Evolutionary conservation across 1,140 invertebrate species (phyloP).

Genomic region (Macrobrachium rosenbergii): DNA sequence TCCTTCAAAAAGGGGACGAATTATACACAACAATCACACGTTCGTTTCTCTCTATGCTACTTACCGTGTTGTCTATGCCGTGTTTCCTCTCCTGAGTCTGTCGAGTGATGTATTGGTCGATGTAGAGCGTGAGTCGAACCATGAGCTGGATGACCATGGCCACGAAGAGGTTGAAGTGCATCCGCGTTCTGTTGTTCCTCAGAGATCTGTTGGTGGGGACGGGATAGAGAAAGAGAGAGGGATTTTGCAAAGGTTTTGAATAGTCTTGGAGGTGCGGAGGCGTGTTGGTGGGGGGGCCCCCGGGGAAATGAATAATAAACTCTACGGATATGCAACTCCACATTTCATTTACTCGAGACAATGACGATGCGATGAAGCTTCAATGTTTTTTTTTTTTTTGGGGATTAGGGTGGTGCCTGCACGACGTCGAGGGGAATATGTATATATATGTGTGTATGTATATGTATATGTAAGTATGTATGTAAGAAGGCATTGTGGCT

Average conservation of each 20-base stretch:
- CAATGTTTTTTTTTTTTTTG: no score
- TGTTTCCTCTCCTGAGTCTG: slow-evolving; percentile 42
- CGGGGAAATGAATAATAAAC: no score
- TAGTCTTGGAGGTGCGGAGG: neutral
- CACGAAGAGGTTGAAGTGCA: slow-evolving; percentile 90
- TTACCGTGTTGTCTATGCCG: slow-evolving; percentile 85
- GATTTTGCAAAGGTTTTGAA: neutral
- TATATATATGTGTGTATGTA: slow-evolving; percentile 9
- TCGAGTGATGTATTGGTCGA: slow-evolving; percentile 81
- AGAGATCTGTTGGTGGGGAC: slow-evolving; percentile 76
- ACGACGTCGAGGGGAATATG: neutral
- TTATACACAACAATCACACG: neutral
- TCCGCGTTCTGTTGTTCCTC: slow-evolving; percentile 86
- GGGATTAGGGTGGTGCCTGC: neutral
- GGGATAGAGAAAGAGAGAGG: neutral
- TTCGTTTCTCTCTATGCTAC: slow-evolving; percentile 67
- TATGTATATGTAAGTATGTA: slow-evolving; percentile 19
- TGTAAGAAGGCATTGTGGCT: no score
- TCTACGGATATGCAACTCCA: no score
- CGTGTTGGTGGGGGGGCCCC: no score
- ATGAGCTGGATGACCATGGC: slow-evolving; percentile 88
- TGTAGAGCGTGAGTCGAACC: slow-evolving; percentile 86
- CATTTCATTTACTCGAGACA: no score
- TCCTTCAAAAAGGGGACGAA: no score
- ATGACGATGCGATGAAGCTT: no score